A percentile compares a stretch with the other conserved stretches of the same genome.
Conservation (phyloP, 2,113 vertebrate genomes). For the Oreochromis aureus region DNA sequence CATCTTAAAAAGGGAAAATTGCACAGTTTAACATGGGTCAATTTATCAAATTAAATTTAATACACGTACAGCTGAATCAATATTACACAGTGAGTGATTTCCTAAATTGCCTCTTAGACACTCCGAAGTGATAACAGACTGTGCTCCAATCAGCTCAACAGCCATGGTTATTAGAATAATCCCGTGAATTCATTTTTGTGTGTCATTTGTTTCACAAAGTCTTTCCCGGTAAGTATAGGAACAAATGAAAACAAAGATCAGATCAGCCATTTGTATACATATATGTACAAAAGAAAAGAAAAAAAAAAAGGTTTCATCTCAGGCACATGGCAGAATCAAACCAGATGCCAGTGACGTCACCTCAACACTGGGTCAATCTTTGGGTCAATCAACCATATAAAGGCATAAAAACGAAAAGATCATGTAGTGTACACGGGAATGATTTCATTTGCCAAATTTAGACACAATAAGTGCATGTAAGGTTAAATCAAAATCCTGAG, state of each 20-base stretch:
- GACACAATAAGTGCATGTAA: conserved; percentile 24
- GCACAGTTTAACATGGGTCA: not conserved
- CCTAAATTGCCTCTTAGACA: not conserved
- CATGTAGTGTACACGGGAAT: not conserved
- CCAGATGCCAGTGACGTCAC: conserved; percentile 24
- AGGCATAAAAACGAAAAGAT: not conserved
- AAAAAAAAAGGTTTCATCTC: conserved; percentile 1
- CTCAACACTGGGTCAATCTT: conserved; percentile 4
- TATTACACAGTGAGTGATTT: not conserved
- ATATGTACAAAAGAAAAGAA: conserved; percentile 27
- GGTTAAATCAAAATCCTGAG: not conserved
- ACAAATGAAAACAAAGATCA: not conserved
- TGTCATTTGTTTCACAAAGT: not conserved
- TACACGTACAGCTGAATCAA: not conserved
- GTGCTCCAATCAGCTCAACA: not conserved
- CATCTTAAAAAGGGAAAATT: not conserved
- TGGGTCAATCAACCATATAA: conserved; percentile 4
- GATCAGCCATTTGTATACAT: conserved; percentile 3
- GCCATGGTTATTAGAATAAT: not conserved
- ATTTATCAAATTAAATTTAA: not conserved
- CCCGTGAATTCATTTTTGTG: not conserved
- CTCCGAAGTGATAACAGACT: not conserved
- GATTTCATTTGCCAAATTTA: conserved; percentile 34
- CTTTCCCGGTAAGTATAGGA: not conserved
- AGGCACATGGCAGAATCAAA: conserved; percentile 72